Base-by-base conservation (phyloP, 1,140 invertebrate species). In the Drosophila tristis region DNA sequence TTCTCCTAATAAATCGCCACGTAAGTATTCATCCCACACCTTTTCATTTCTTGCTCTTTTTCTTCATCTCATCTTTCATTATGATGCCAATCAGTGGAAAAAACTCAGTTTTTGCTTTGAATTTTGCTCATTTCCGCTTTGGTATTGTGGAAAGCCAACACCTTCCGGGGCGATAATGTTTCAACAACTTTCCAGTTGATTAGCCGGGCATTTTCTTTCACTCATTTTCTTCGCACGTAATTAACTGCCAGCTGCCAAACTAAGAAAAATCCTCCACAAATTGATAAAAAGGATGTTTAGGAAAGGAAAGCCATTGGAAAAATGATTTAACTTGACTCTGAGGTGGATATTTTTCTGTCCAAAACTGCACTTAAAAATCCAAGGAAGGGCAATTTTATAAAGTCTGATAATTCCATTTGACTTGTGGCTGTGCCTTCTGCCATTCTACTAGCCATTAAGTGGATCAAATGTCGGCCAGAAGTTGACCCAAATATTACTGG, bases 241-340 rank as follows among this genome's bases (percentile, higher is more conserved):
- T 84, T 85, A 84, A 85, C 75, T 79, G 71, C 64, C 78, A 55
- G 59, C 62, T 85, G 79, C 11, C 11, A 13, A 7, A 29, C 1
- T 4, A 31, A 13, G 35, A 65, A 65, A 43, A 72, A 72, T 62
- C 59, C 25, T 25, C 25, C 70, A 60, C 58, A 47, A 65, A 61
- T 61, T 47, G 56, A 59, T 53, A 39, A 68, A 20, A 20, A 49
- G 47, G 23, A 45, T 45, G 26, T 45, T 29, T 11, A 23, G 20
- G 20, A 11, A 23, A 47, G 47, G 35, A 48, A 15, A 44, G 45
- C 26, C 45, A 20, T 79, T 76, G 80, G 73, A 79, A 85, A 70
- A 43, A 44, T 9, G 4, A 13, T 20, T 20, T 20, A 20, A 20
- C 20, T 20, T 20, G 20, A 1, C 20, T 20, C 20, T 2, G 20